These are phyloP conservation scores for Microtus ochrogaster DNA, from an alignment of 2,113 vertebrate species.

Conservation along the genomic window DNA sequence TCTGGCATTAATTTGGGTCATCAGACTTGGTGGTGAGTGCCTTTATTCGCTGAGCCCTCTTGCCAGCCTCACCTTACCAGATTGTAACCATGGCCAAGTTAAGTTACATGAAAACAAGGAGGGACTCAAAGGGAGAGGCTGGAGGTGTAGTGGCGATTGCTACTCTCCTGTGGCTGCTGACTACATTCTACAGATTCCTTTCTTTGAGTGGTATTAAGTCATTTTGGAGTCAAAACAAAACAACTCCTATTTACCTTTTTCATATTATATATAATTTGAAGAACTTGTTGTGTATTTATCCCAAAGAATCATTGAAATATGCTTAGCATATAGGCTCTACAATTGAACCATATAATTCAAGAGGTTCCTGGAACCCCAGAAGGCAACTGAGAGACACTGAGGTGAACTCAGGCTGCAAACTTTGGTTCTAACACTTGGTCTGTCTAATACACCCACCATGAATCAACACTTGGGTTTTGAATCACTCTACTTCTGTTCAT, in stretches of 20 bases:
- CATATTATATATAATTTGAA: background rate
- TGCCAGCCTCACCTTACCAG: fast-evolving
- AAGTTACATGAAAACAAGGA: background rate
- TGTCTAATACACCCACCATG: background rate
- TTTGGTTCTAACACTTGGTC: background rate
- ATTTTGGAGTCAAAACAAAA: background rate
- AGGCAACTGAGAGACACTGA: background rate
- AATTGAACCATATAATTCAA: background rate
- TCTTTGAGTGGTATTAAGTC: background rate
- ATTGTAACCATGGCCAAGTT: background rate
- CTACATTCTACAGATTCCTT: background rate
- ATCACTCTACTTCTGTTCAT: background rate
- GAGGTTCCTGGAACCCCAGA: fast-evolving
- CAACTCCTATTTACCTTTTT: too few relatives aligned
- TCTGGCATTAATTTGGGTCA: background rate
- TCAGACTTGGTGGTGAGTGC: background rate
- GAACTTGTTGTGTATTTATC: background rate
- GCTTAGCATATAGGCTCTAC: too few relatives aligned
- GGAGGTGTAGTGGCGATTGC: fast-evolving
- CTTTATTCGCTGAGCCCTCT: background rate
- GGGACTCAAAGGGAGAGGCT: fast-evolving
- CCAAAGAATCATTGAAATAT: background rate
- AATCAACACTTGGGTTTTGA: background rate
- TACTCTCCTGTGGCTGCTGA: too few relatives aligned
- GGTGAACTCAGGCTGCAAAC: too few relatives aligned